Evolutionary conservation across 2,888 invertebrate species (phyloP), one percentile per base, ranked within the genome.

Genomic region (Xylota segnis): DNA sequence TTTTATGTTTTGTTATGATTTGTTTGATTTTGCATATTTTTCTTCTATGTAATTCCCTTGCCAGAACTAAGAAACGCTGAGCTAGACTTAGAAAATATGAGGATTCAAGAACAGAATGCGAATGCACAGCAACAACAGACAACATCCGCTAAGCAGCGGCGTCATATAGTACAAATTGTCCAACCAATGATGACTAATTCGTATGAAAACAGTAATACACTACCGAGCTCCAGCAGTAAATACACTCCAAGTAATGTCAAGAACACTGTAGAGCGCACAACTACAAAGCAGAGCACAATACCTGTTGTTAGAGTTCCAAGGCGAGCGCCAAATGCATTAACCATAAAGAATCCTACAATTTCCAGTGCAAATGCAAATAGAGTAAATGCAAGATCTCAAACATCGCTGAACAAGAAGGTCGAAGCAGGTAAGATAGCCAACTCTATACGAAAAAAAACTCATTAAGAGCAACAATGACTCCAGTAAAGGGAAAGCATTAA

Each of bases 11-110:
- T 54, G 81, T 74, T 88, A 87, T 87, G 63, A 75, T 88, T 89
- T 87, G 87, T 88, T 88, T 77, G 52, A 58, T 79, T 81, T 87
- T 78, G 81, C 81, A 72, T 71, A 58, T 74, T 40, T 75, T 34
- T 82, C 70, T 83, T 72, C 58, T 77, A 70, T 87, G 52, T 83
- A 82, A 76, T 27, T 71, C 52, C 59, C 54, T 27, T 68, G 71
- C 79, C 87, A 91, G 91, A 90, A 75, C 89, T 91, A 88, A 91
- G 91, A 81, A 91, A 90, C 68, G 91, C 91, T 89, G 90, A 92
- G 88, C 87, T 91, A 77, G 90, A 88, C 86, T 87, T 91, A 89
- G 90, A 92, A 82, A 89, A 90, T 40, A 87, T 91, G 72, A 87
- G 88, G 32, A 87, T 91, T 6, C 88, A 88, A 88, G 90, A 89